Evolutionary conservation across 30 jellyfish, hydroid and myxozoan genomes (phyloP), one percentile per base, ranked within the genome.

Genomic region (Chironex yamaguchii): DNA sequence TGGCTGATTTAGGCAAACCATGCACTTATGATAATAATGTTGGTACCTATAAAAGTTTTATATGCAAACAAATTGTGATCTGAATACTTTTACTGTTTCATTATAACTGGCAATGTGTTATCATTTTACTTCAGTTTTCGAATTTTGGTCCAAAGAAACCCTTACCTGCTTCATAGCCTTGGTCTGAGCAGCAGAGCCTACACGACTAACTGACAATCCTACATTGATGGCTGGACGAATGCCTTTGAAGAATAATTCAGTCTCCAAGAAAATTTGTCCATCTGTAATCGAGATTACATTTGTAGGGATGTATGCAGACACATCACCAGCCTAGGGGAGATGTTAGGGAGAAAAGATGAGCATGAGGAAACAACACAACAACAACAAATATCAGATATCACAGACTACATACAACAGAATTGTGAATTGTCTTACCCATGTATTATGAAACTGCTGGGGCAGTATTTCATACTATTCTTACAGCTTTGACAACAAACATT

Each of bases 171-270:
- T 96, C 99, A 96, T 96, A 6, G 99, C 96, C 71, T 96, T 96
- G 49, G 99, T 96, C 75, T 96, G 99, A 67, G 99, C 99, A 52
- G 99, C 99, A 28, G 99, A 90, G 49, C 99, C 99, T 49, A 96
- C 99, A 87, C 99, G 98, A 75, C 98, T 90, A 84, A 96, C 99
- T 35, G 99, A 96, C 28, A 96, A 84, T 65, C 99, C 99, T 33
- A 96, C 99, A 48, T 96, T 96, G 79, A 96, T 96, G 67, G 99
- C 99, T n/a, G 99, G 99, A 66, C 99, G 96, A 50, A 96, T 96
- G 35, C 99, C 99, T 70, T 96, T 96, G 96, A 90, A 96, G 53
- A 88, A 96, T 94, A 96, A 89, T 64, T 96, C 99, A 28, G 98
- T 96, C 83, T 96, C 99, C 84, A 96, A 90, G 83, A 96, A 96